Evolutionary conservation across 2,797 vertebrate genomes (phyloP).

Genomic region (Alauda arvensis): DNA sequence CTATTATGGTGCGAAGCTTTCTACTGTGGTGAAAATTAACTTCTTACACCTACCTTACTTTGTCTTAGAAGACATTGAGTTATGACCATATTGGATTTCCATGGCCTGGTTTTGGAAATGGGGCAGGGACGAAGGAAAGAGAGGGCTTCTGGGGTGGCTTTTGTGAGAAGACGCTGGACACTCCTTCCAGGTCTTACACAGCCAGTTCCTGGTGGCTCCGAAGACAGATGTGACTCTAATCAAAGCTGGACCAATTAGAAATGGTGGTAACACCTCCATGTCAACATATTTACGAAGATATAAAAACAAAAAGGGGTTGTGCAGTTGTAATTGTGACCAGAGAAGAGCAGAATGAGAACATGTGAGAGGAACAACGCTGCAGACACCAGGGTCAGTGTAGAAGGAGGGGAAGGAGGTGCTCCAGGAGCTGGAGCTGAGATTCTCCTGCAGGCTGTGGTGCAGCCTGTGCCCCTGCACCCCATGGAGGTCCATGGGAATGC

Average conservation of each 20-base stretch:
- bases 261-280: rapidly evolving
- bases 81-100: neutral
- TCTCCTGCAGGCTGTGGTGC: rapidly evolving
- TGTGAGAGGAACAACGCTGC: neutral
- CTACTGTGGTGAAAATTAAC: neutral
- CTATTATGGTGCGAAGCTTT: neutral
- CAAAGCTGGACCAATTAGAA: neutral
- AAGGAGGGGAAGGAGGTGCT: neutral
- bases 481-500: rapidly evolving
- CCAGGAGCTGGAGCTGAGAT: neutral
- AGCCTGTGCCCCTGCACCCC: neutral
- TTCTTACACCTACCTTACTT: neutral
- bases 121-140: rapidly evolving
- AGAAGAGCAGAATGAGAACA: neutral
- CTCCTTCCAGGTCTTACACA: neutral
- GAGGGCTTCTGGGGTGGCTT: neutral
- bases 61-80: neutral
- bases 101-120: neutral
- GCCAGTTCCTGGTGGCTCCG: neutral
- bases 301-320: neutral
- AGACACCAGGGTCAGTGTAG: neutral
- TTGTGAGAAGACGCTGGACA: neutral
- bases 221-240: neutral
- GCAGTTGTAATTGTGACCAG: neutral
- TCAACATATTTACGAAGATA: neutral